Percentiles rank a stretch among this genome's conserved stretches.
These are phyloP conservation scores for Clarias fuscus DNA, from an alignment of 2,797 vertebrate genomes.

Conservation along the genomic window DNA sequence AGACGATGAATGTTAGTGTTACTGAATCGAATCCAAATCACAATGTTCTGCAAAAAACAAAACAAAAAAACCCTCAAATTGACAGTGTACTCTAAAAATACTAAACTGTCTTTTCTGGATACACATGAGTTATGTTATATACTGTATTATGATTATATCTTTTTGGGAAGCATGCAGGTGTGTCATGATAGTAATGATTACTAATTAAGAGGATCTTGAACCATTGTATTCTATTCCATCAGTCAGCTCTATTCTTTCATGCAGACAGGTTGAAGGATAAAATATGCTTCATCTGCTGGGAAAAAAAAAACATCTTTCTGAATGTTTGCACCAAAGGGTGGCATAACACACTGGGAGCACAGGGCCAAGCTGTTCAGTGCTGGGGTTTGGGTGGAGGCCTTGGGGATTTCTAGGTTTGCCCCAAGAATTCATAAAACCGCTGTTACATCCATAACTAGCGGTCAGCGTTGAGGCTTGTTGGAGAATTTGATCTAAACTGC, in stretches of 20 bases:
- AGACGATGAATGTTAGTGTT: no score
- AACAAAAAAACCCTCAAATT: no score
- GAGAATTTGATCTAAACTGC: slow-evolving; percentile 37
- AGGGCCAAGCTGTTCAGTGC: background rate
- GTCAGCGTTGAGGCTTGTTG: slow-evolving; percentile 33
- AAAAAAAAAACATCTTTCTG: no score
- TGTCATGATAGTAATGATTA: background rate
- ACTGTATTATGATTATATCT: background rate
- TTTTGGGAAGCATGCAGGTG: background rate
- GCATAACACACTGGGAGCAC: no score
- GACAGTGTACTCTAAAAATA: no score
- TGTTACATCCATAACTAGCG: background rate
- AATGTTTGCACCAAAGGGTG: no score
- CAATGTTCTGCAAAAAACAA: no score
- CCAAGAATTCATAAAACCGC: background rate
- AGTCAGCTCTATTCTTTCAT: background rate
- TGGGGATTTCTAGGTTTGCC: background rate
- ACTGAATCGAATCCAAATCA: no score
- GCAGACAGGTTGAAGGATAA: background rate
- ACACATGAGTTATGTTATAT: background rate
- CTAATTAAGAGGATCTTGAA: background rate
- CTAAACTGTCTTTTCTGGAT: background rate
- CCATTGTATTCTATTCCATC: background rate
- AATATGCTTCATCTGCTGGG: background rate
- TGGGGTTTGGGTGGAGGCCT: background rate